Conservation (phyloP, 2,797 vertebrate species). For the Manis pentadactyla region DNA sequence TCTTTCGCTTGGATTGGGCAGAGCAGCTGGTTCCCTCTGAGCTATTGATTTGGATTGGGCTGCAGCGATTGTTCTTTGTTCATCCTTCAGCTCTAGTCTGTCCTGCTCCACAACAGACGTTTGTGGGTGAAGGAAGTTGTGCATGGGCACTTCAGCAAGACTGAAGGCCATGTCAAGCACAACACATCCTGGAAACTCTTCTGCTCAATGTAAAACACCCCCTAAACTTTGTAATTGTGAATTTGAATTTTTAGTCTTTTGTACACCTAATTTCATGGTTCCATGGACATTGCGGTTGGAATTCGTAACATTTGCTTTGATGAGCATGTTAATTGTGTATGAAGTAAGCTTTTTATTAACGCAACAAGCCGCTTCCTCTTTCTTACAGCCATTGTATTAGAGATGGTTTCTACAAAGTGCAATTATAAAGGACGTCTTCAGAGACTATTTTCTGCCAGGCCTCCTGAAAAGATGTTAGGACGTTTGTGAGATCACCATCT, state of each 20-base stretch:
- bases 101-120: not conserved
- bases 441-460: constrained; percentile 26
- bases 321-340: not conserved
- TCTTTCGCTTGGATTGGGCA: not conserved
- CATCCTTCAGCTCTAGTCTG: not conserved
- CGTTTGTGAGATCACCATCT: not conserved
- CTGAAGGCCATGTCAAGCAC: not conserved
- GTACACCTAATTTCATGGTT: constrained; percentile 1
- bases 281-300: not conserved
- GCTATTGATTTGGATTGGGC: constrained; percentile 18
- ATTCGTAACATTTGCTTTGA: constrained; percentile 12
- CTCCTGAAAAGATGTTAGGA: not conserved
- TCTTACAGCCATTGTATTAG: not conserved
- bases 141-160: not conserved
- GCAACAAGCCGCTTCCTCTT: not conserved
- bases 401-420: not conserved
- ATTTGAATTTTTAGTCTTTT: constrained; percentile 42
- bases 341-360: constrained; percentile 32
- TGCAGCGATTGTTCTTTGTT: not conserved
- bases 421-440: not conserved
- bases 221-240: not conserved
- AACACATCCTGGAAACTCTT: not conserved
- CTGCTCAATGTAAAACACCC: not conserved
- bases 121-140: not conserved
- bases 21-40: not conserved